Evolutionary conservation across 1,140 invertebrate genomes (phyloP).

Genomic region (Apis cerana): DNA sequence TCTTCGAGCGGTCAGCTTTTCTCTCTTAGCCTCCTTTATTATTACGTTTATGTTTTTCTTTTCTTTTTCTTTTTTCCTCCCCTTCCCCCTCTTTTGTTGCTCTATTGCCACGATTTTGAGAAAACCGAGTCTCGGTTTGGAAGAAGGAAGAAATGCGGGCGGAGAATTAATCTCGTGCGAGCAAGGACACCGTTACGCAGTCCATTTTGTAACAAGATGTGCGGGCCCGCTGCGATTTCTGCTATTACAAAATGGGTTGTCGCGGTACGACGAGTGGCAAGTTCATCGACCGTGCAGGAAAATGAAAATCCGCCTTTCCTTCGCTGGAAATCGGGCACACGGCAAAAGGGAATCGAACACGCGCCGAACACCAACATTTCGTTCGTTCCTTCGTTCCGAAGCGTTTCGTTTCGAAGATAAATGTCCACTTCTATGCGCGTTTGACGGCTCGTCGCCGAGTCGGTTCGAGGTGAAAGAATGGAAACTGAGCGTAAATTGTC

Average conservation of each 20-base stretch:
- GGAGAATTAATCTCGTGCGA: too few relatives aligned
- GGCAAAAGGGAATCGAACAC: slow-evolving; percentile 19
- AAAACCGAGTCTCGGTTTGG: neutral
- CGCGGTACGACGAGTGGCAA: slow-evolving; percentile 71
- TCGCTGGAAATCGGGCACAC: slow-evolving; percentile 6
- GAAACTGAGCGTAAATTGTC: slow-evolving; percentile 20
- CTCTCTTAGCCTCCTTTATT: too few relatives aligned
- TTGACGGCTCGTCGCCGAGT: neutral
- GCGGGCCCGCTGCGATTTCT: slow-evolving; percentile 8
- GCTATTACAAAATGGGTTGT: slow-evolving; percentile 81
- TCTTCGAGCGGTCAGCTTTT: neutral
- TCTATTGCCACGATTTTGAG: too few relatives aligned
- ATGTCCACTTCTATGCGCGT: neutral
- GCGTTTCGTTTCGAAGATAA: neutral
- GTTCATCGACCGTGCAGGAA: slow-evolving; percentile 74
- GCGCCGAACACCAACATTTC: neutral
- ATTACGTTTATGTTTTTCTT: neutral
- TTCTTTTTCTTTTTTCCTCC: neutral
- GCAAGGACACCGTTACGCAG: slow-evolving; percentile 22
- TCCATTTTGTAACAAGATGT: slow-evolving; percentile 36
- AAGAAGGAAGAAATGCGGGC: slow-evolving; percentile 22
- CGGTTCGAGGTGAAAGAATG: neutral
- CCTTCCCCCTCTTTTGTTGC: too few relatives aligned
- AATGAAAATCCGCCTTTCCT: slow-evolving; percentile 48
- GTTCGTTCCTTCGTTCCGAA: neutral